These are phyloP conservation scores for Drosophila leonis DNA, from an alignment of 2,888 invertebrate species.

Conservation along the genomic window DNA sequence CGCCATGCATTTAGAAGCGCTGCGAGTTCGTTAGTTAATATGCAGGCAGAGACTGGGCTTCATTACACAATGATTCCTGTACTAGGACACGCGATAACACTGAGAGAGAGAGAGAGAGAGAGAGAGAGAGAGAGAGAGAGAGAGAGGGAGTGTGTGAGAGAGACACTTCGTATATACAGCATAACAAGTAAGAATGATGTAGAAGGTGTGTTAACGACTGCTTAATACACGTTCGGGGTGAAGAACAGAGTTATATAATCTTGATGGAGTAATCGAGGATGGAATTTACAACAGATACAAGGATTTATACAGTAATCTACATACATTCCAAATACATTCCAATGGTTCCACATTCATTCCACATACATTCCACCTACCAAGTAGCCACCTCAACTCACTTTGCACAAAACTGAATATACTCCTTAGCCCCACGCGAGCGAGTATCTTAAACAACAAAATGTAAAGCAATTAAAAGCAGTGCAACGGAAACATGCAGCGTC, in stretches of 20 bases:
- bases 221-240: not conserved
- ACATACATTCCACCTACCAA: not conserved
- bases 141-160: too few relatives aligned
- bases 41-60: conserved; percentile 73
- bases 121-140: conserved; percentile 1
- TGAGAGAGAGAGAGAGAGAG: conserved; percentile 5
- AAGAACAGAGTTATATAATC: not conserved
- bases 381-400: too few relatives aligned
- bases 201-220: not conserved
- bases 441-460: conserved; percentile 75
- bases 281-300: too few relatives aligned
- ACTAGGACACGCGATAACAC: not conserved
- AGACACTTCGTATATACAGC: not conserved
- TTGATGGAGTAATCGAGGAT: not conserved
- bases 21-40: conserved; percentile 76
- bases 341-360: too few relatives aligned
- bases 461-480: conserved; percentile 82
- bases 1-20: conserved; percentile 72
- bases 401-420: not conserved
- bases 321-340: too few relatives aligned
- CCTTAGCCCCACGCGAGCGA: not conserved
- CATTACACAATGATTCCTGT: conserved; percentile 62
- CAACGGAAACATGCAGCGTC: conserved; percentile 58
- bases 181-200: not conserved
- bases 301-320: too few relatives aligned